Base-by-base conservation (phyloP, 2,113 vertebrate species). In the Paracanthobrama guichenoti region DNA sequence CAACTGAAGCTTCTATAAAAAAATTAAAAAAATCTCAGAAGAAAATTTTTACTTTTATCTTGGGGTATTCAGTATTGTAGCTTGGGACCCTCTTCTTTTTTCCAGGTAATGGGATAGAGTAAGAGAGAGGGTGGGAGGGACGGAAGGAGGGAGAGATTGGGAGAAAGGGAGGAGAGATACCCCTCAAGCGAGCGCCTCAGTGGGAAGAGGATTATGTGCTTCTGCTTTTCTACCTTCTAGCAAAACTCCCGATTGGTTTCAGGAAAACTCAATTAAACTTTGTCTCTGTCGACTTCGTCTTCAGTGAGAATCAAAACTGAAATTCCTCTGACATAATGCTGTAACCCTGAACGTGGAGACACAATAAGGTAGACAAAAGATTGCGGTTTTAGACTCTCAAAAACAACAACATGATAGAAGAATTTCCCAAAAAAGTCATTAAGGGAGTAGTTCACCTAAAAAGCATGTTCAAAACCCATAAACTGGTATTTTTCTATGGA, bases 211-310 rank as follows among this genome's bases (percentile, higher is more conserved):
- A 89, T 89, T 89, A 89, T 84, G 83, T 80, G 60, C 71, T 73
- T 81, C 82, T 59, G 67, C 82, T 81, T 44, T 84, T 50, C 80
- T 85, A 86, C 84, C 84, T 89, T 89, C 84, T 74, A 87, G 88
- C 80, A 50, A 53, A 57, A 80, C 83, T 79, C 86, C 69, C 84
- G 31, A 76, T 75, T 80, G 81, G 87, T 79, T 83, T 85, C 84
- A 83, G 84, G 78, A 74, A 80, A 87, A 89, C 86, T 87, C 78
- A 83, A 88, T 85, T 88, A 87, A 87, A 88, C 85, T 87, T 84
- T 64, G 73, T 83, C 81, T 85, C 88, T 67, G 69, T 64, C 31
- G 74, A 87, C 69, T 85, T 85, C 20, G 16, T 78, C 74, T 57
- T n/a, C 16, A n/a, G 35, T 35, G 55, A 72, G 66, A 85, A 82